Evolutionary conservation across 2,888 invertebrate genomes (phyloP).

Genomic region (Spicauda simplicius): DNA sequence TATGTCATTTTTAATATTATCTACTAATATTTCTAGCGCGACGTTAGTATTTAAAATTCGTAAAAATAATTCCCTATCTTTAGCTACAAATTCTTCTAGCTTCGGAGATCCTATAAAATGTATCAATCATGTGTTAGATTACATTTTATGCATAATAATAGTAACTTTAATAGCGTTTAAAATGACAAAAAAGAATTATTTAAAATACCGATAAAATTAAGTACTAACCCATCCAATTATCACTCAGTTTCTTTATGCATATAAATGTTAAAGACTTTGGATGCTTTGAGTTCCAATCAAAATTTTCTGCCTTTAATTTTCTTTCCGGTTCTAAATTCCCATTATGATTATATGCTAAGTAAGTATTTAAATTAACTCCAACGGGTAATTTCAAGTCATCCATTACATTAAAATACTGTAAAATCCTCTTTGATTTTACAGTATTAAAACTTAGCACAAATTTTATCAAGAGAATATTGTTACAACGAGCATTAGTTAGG

Average conservation of each 20-base stretch:
- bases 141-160: no score
- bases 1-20: slow-evolving; percentile 75
- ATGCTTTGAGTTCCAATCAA: slow-evolving; percentile 79
- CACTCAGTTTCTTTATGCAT: slow-evolving; percentile 77
- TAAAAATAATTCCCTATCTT: slow-evolving; percentile 73
- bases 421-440: neutral
- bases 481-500: no score
- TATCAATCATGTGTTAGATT: neutral
- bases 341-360: slow-evolving; percentile 69
- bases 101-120: slow-evolving; percentile 61
- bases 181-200: no score
- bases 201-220: neutral
- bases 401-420: slow-evolving; percentile 9
- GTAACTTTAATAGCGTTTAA: no score
- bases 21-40: slow-evolving; percentile 72
- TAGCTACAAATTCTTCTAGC: slow-evolving; percentile 65
- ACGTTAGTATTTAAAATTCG: slow-evolving; percentile 70
- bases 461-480: no score
- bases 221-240: slow-evolving; percentile 72
- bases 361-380: slow-evolving; percentile 69
- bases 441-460: neutral
- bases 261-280: slow-evolving; percentile 73
- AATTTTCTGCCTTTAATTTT: slow-evolving; percentile 78
- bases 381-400: slow-evolving; percentile 62
- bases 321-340: slow-evolving; percentile 66